Evolutionary conservation across 2,888 invertebrate genomes (phyloP).

Genomic region (Drosophila leonis): DNA sequence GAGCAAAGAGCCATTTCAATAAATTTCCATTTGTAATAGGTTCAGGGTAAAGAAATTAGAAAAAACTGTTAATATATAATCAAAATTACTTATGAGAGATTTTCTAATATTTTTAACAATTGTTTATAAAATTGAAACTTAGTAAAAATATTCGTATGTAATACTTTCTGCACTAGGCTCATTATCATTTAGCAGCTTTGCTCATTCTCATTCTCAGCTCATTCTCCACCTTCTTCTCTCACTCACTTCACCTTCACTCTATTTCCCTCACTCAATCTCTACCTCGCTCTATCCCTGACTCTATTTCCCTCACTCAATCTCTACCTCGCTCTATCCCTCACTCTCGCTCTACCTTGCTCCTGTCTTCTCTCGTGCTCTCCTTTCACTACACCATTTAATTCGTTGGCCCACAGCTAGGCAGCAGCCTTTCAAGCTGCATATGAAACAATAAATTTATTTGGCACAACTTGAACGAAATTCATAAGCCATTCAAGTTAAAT

Average conservation of each 20-base stretch:
- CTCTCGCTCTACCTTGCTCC: not conserved
- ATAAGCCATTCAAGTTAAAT: not conserved
- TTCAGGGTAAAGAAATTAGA: no score
- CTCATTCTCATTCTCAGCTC: no score
- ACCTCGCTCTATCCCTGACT: not conserved
- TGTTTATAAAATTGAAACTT: no score
- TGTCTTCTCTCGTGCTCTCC: not conserved
- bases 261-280: not conserved
- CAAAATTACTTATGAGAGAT: no score
- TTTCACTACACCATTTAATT: not conserved
- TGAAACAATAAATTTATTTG: not conserved
- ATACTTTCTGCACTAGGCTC: no score
- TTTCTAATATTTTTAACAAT: no score
- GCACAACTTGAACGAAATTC: not conserved
- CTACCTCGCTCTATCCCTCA: not conserved
- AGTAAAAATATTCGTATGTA: no score
- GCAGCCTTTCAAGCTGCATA: not conserved
- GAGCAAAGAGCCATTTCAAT: no score
- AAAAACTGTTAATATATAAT: no score
- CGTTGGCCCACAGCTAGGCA: not conserved
- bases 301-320: not conserved
- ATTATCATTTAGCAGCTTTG: no score
- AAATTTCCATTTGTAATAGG: no score
- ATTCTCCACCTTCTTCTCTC: not conserved
- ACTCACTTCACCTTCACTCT: not conserved